Evolutionary conservation across 2,113 vertebrate species (phyloP).

Genomic region (Malurus melanocephalus): DNA sequence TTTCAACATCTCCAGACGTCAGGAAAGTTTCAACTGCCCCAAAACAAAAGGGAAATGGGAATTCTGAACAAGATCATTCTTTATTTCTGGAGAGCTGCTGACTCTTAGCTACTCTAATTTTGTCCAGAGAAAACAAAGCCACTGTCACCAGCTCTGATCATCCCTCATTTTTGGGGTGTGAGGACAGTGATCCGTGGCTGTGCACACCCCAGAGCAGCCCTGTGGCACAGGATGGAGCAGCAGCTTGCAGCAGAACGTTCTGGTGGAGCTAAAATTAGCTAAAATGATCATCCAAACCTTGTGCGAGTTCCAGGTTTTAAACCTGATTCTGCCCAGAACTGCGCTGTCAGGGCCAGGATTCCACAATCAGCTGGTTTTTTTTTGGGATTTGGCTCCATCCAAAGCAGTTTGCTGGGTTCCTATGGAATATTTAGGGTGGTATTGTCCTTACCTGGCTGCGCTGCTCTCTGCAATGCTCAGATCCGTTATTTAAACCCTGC

Average conservation of each 20-base stretch:
- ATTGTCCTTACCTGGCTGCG: slow-evolving; percentile 26
- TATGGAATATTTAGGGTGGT: slow-evolving; percentile 22
- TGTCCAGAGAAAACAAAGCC: background rate
- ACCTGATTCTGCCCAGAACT: background rate
- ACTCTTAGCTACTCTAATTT: background rate
- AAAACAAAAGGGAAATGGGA: background rate
- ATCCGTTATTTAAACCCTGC: slow-evolving; percentile 26
- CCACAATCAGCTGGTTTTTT: slow-evolving; percentile 32
- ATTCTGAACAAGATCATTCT: background rate
- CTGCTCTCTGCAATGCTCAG: background rate
- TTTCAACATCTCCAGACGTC: background rate
- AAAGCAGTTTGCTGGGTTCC: background rate
- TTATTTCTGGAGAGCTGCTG: background rate
- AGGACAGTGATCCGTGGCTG: rapidly evolving
- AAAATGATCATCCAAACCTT: slow-evolving; percentile 1
- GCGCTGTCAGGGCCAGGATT: background rate
- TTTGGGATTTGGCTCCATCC: slow-evolving; percentile 22
- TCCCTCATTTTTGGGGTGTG: background rate
- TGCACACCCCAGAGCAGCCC: background rate
- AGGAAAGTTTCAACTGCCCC: background rate
- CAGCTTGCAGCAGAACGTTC: background rate
- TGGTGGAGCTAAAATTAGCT: slow-evolving; percentile 24
- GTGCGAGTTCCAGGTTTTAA: slow-evolving; percentile 17
- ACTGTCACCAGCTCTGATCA: background rate
- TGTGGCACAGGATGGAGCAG: background rate